Evolutionary conservation across 30 jellyfish, hydroid and myxozoan genomes (phyloP).

Genomic region (Pseudorhiza aurosa): DNA sequence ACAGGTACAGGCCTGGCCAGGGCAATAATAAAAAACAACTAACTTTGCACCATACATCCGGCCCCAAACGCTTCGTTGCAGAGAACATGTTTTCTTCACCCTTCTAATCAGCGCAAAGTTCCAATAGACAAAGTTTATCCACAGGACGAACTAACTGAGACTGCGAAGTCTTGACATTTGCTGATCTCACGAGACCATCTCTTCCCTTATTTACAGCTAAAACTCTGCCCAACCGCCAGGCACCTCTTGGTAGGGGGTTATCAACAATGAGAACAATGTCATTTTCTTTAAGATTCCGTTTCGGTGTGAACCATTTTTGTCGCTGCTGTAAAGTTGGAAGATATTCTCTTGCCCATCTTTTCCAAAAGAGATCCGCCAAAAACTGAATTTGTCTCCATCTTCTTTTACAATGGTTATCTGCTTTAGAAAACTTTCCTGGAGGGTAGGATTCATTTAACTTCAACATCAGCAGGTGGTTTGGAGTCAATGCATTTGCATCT

Average conservation of each 20-base stretch:
- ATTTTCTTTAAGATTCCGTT: constrained; percentile 16
- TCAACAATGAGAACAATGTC: constrained; percentile 59
- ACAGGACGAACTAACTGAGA: not conserved
- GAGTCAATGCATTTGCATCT: constrained; percentile 5
- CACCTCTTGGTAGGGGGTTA: constrained; percentile 19
- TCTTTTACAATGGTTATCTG: constrained; percentile 31
- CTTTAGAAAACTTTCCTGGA: constrained; percentile 38
- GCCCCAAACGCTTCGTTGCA: not conserved
- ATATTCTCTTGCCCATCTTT: constrained; percentile 62
- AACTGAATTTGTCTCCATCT: constrained; percentile 67
- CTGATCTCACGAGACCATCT: constrained; percentile 21
- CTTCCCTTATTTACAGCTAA: constrained; percentile 3
- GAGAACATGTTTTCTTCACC: not conserved
- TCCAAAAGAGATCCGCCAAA: constrained; percentile 61
- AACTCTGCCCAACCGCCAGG: constrained; percentile 27
- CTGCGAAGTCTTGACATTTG: constrained; percentile 3
- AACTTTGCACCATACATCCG: not conserved
- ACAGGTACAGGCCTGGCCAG: no score
- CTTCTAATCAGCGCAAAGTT: constrained; percentile 6
- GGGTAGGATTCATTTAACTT: constrained; percentile 24
- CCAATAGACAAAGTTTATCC: not conserved
- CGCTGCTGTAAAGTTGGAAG: constrained; percentile 54
- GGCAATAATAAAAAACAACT: not conserved
- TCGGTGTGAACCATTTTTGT: constrained; percentile 30
- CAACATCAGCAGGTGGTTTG: constrained; percentile 3